phyloP scores from a whole-genome alignment of 2,888 invertebrate genomes.

The Hypomecis punctinalis region DNA sequence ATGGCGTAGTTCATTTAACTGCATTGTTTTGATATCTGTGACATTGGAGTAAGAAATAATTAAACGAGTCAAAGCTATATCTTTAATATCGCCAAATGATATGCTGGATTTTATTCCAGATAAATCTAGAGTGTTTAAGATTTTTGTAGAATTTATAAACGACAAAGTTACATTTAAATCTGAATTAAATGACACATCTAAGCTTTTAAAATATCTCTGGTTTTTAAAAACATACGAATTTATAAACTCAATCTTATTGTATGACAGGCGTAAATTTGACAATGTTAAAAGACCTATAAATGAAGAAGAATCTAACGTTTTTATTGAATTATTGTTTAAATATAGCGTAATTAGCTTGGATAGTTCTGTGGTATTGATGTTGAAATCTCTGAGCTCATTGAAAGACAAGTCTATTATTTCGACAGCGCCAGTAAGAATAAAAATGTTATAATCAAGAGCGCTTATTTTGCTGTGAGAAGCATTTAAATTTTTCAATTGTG shows the following conservation, averaged over 20 bases:
- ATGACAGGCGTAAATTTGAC: conserved; percentile 51
- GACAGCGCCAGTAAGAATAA: conserved; percentile 56
- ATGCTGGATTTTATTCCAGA: conserved; percentile 53
- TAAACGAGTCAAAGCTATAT: conserved; percentile 47
- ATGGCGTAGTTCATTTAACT: conserved; percentile 48
- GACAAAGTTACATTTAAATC: conserved; percentile 50
- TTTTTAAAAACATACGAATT: conserved; percentile 49
- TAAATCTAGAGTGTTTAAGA: conserved; percentile 52
- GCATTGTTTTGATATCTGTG: conserved; percentile 51
- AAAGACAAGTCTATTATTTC: conserved; percentile 65
- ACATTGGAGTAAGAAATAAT: conserved; percentile 54
- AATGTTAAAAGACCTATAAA: conserved; percentile 52
- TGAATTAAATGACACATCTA: conserved; percentile 66
- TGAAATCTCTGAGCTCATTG: conserved; percentile 58
- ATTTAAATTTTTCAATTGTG: conserved; percentile 58
- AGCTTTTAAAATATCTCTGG: conserved; percentile 49
- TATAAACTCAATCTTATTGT: conserved; percentile 55
- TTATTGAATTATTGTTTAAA: conserved; percentile 62
- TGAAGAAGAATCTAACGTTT: conserved; percentile 44
- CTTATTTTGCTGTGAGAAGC: conserved; percentile 60
- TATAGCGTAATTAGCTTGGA: conserved; percentile 51
- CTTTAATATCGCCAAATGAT: conserved; percentile 46
- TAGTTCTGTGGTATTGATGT: conserved; percentile 61
- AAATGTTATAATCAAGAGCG: conserved; percentile 61
- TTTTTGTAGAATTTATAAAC: conserved; percentile 43